Conservation (phyloP, 2,797 vertebrate species). For the Sus cebifrons region DNA sequence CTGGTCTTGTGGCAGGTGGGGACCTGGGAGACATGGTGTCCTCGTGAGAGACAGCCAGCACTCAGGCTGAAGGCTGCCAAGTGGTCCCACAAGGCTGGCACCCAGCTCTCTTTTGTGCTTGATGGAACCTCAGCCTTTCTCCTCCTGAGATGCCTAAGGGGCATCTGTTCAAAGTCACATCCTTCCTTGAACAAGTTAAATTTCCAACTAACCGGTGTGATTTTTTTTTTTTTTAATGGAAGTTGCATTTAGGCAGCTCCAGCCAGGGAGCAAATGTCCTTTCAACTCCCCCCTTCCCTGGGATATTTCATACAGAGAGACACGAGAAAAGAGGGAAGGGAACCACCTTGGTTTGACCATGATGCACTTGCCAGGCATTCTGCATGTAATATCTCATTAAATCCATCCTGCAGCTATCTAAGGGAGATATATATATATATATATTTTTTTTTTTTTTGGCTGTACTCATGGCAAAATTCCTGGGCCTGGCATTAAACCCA, state of each 20-base stretch:
- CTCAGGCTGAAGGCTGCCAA: background rate
- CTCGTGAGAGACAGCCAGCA: background rate
- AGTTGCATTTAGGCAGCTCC: background rate
- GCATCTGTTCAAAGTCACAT: background rate
- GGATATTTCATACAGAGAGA: background rate
- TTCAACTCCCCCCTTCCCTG: background rate
- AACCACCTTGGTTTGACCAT: background rate
- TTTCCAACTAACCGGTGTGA: background rate
- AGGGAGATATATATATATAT: background rate
- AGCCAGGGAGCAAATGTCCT: background rate
- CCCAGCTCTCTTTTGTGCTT: background rate
- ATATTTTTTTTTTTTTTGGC: too few relatives aligned
- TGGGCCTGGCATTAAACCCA: too few relatives aligned
- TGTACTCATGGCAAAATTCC: too few relatives aligned
- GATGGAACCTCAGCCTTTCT: background rate
- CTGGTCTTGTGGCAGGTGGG: background rate
- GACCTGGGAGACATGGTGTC: background rate
- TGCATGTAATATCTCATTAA: too few relatives aligned
- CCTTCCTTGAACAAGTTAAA: background rate
- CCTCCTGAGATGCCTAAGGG: background rate
- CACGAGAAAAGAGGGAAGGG: background rate
- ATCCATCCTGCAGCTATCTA: background rate
- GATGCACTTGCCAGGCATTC: background rate
- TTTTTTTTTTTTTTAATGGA: background rate
- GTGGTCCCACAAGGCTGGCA: background rate